phyloP scores from a whole-genome alignment of 1,140 invertebrate species.

The Sycobia sp. region DNA sequence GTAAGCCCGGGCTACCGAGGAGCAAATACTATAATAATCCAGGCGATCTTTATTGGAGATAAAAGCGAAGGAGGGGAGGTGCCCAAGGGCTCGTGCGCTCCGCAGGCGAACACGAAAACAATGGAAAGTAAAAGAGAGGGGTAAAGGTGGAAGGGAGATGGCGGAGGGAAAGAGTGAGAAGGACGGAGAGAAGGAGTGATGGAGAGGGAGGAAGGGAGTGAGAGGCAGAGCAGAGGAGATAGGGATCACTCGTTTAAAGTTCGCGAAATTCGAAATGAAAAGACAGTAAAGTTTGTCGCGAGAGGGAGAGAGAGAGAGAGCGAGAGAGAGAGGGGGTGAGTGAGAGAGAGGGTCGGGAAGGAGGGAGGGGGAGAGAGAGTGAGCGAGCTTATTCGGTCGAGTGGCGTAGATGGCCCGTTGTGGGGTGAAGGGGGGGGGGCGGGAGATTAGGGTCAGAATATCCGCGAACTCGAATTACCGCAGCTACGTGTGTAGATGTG shows the following conservation, averaged over 20 bases:
- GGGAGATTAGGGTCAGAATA: conserved; percentile 30
- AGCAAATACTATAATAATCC: conserved; percentile 3
- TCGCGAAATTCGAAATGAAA: conserved; percentile 46
- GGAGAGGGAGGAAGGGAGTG: conserved; percentile 27
- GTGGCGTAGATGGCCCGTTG: too few species aligned
- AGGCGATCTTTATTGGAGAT: conserved; percentile 1
- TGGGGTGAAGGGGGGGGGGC: background rate
- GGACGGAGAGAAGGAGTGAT: too few species aligned
- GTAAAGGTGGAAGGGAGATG: too few species aligned
- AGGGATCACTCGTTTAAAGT: conserved; percentile 50
- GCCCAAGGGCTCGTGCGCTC: background rate
- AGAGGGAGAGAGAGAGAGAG: background rate
- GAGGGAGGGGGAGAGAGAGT: too few species aligned
- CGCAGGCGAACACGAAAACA: conserved; percentile 1
- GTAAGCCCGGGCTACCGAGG: conserved; percentile 30
- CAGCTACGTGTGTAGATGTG: background rate
- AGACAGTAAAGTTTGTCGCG: conserved; percentile 29
- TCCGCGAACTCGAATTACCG: background rate
- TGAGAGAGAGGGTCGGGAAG: too few species aligned
- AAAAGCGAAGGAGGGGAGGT: background rate
- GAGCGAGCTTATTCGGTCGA: too few species aligned
- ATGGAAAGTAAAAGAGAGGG: conserved; percentile 8
- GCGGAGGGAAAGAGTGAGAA: too few species aligned
- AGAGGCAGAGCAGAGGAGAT: conserved; percentile 36
- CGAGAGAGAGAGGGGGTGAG: too few species aligned